phyloP scores from a whole-genome alignment of 2,888 invertebrate genomes.

The Herminia tarsipennalis region DNA sequence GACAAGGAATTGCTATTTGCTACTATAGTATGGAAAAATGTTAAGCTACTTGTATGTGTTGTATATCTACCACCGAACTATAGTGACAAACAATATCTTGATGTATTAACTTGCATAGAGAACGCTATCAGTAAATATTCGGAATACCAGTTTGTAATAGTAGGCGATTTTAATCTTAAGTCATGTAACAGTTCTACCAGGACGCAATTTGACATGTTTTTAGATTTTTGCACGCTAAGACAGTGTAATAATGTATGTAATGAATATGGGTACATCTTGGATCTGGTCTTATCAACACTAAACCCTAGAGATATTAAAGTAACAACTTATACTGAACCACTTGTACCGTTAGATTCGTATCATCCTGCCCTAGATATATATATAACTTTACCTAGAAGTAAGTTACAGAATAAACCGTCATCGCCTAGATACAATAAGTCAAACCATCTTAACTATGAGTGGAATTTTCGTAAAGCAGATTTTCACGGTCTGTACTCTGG shows the following conservation, averaged over 20 bases:
- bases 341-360: constrained; percentile 9
- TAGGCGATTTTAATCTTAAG: too few relatives aligned
- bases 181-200: too few relatives aligned
- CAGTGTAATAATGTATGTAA: constrained; percentile 9
- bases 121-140: too few relatives aligned
- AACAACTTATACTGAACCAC: constrained; percentile 1
- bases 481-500: not conserved
- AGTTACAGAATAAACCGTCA: too few relatives aligned
- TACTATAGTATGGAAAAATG: constrained; percentile 6
- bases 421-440: too few relatives aligned
- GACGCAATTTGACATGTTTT: too few relatives aligned
- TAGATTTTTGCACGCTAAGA: constrained; percentile 1
- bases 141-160: too few relatives aligned
- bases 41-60: constrained; percentile 3
- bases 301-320: not conserved
- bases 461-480: constrained; percentile 5
- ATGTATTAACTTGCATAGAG: constrained; percentile 12
- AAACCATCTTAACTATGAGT: not conserved
- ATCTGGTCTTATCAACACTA: constrained; percentile 1
- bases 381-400: too few relatives aligned
- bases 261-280: constrained; percentile 11
- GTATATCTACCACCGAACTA: constrained; percentile 11
- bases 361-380: constrained; percentile 11
- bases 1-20: constrained; percentile 16
- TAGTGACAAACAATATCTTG: constrained; percentile 5